Conservation (phyloP, 2,113 vertebrate genomes). For the Craseonycteris thonglongyai region DNA sequence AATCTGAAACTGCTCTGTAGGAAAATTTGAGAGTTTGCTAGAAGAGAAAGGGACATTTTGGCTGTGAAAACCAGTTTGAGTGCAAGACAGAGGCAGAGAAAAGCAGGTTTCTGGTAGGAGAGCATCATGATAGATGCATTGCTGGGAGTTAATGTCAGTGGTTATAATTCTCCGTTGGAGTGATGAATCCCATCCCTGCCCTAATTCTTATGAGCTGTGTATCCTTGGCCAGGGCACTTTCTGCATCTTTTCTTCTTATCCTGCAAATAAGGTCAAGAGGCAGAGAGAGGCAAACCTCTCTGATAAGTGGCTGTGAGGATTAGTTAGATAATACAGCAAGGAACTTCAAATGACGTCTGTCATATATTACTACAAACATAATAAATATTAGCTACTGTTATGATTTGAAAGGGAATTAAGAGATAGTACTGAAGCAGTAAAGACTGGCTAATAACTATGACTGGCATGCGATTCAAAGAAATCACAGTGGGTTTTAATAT, state of each 20-base stretch:
- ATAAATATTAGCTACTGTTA: background rate
- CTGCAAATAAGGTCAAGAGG: background rate
- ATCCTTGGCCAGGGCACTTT: background rate
- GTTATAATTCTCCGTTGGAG: background rate
- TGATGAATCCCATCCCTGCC: rapidly evolving
- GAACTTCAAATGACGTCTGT: background rate
- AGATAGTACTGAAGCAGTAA: background rate
- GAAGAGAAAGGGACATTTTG: background rate
- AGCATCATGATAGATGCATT: rapidly evolving
- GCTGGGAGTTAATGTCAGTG: rapidly evolving
- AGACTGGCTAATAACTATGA: background rate
- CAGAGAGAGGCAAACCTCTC: background rate
- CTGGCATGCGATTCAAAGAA: background rate
- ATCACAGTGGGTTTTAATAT: background rate
- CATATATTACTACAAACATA: no score
- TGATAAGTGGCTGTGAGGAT: background rate
- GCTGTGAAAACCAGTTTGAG: background rate
- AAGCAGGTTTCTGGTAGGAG: background rate
- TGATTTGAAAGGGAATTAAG: background rate
- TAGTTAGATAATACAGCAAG: background rate
- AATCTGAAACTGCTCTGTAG: background rate
- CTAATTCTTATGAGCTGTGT: background rate
- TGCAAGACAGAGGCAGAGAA: background rate
- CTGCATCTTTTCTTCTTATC: background rate
- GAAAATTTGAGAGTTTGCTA: background rate